Evolutionary conservation across 2,113 vertebrate genomes (phyloP).

Genomic region (Cebidichthys violaceus): DNA sequence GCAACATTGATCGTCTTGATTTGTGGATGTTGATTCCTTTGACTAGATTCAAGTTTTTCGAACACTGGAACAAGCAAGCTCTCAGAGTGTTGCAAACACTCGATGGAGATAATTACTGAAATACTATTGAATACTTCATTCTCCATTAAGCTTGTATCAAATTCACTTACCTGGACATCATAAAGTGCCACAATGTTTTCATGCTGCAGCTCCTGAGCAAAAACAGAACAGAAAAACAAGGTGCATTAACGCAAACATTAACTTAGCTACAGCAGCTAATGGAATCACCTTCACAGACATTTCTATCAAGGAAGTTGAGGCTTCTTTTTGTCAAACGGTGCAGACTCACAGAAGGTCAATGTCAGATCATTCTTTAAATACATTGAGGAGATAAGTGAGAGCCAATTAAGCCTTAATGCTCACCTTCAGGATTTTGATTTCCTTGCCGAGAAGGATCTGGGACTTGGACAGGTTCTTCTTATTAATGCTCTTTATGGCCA

Average conservation of each 20-base stretch:
- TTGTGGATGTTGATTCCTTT: not conserved
- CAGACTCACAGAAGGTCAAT: not conserved
- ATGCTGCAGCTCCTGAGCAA: conserved; percentile 95
- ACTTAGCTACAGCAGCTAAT: not conserved
- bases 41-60: not conserved
- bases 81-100: not conserved
- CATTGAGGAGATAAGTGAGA: conserved; percentile 24
- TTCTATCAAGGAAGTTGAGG: not conserved
- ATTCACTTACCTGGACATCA: conserved; percentile 92
- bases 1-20: conserved; percentile 10
- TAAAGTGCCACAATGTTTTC: conserved; percentile 99
- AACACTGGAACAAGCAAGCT: not conserved
- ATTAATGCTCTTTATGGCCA: conserved; percentile 99
- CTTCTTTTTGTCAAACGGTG: not conserved
- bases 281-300: not conserved
- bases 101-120: not conserved
- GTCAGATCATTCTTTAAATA: conserved; percentile 21
- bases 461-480: conserved; percentile 99
- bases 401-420: conserved; percentile 31
- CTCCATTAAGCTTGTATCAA: not conserved
- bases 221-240: conserved; percentile 46
- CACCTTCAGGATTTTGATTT: conserved; percentile 99
- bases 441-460: conserved; percentile 98
- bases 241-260: not conserved
- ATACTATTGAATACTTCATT: not conserved